Conservation (phyloP, 2,888 invertebrate species). For the Drosophila kambysellisi region DNA sequence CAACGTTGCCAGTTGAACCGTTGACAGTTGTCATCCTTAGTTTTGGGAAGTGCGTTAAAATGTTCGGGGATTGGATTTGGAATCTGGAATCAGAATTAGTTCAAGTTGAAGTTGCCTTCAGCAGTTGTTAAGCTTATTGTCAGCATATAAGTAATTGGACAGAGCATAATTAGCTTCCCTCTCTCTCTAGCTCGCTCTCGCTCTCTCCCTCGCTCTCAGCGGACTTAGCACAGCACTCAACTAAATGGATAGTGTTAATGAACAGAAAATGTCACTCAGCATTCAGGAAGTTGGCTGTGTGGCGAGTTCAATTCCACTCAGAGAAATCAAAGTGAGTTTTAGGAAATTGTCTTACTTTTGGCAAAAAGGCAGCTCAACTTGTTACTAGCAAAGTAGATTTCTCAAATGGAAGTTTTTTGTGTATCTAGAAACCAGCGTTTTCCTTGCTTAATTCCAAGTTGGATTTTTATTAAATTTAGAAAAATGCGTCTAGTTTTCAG, state of each 20-base stretch:
- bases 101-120: slow-evolving; percentile 17
- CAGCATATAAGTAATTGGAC: slow-evolving; percentile 47
- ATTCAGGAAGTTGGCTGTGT: not conserved
- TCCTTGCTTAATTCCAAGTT: not conserved
- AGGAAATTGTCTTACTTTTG: not conserved
- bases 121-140: slow-evolving; percentile 28
- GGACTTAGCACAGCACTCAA: not conserved
- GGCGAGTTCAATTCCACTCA: not conserved
- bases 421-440: not conserved
- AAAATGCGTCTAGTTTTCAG: not conserved
- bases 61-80: slow-evolving; percentile 8
- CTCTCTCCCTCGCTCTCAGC: not conserved
- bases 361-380: not conserved
- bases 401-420: too few relatives aligned
- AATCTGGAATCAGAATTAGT: slow-evolving; percentile 6
- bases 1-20: slow-evolving; percentile 6
- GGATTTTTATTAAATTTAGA: not conserved
- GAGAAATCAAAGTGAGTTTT: not conserved
- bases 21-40: slow-evolving; percentile 35
- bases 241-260: not conserved
- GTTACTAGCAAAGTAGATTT: not conserved
- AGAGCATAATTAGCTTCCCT: slow-evolving; percentile 31
- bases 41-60: slow-evolving; percentile 22
- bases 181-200: too few relatives aligned
- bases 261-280: not conserved